phyloP scores from a whole-genome alignment of 1,140 invertebrate genomes.

The Pristionchus pacificus region DNA sequence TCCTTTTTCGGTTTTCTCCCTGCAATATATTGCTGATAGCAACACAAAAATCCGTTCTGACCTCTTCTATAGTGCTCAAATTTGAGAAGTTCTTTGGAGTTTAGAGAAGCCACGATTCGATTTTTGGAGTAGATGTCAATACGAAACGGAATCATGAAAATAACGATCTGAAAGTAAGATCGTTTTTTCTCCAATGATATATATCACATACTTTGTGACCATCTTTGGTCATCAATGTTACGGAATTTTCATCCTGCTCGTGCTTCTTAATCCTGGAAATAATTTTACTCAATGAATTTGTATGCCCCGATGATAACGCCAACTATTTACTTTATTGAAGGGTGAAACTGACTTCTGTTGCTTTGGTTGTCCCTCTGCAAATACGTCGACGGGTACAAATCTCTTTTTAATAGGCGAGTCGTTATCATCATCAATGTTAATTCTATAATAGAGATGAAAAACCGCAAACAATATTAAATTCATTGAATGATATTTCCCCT shows the following conservation, averaged over 20 bases:
- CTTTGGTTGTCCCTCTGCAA: background rate
- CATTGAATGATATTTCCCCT: too few species aligned
- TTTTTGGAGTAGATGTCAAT: slow-evolving; percentile 58
- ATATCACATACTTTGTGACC: slow-evolving; percentile 5
- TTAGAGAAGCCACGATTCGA: slow-evolving; percentile 67
- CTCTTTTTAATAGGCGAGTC: background rate
- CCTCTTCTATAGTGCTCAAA: slow-evolving; percentile 77
- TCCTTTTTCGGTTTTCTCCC: slow-evolving; percentile 57
- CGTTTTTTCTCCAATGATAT: too few species aligned
- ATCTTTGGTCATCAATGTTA: slow-evolving; percentile 23
- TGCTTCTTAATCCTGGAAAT: slow-evolving; percentile 30
- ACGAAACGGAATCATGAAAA: slow-evolving; percentile 32
- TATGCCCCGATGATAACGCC: background rate
- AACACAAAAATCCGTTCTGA: too few species aligned
- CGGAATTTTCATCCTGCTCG: slow-evolving; percentile 18
- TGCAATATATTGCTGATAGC: too few species aligned
- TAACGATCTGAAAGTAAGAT: slow-evolving; percentile 14
- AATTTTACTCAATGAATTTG: background rate
- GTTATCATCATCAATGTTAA: background rate
- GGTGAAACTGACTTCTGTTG: background rate
- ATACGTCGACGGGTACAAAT: background rate
- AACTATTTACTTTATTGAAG: too few species aligned
- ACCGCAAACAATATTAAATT: too few species aligned
- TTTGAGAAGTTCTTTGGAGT: slow-evolving; percentile 80
- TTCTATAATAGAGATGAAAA: too few species aligned